Percentiles rank a stretch among this genome's conserved stretches.
phyloP scores from a whole-genome alignment of 37 sponge, comb jelly and placozoan genomes.

The Agelas oroides region DNA sequence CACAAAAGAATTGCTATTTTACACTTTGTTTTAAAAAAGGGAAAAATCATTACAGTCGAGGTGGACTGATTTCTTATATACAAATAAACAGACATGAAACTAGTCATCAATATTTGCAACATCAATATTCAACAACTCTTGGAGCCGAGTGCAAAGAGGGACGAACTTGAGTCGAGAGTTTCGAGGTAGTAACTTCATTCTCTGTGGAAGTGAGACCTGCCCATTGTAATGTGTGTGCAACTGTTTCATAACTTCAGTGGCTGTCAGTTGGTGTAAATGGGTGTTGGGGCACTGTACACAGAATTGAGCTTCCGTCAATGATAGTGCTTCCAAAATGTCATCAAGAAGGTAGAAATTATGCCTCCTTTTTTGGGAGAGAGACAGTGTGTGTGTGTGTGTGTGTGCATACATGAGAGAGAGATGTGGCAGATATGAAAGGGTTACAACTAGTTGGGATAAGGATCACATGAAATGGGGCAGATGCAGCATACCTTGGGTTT shows the following conservation, averaged over 20 bases:
- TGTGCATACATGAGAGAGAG: no score
- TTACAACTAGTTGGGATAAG: no score
- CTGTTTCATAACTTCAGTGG: constrained; percentile 34
- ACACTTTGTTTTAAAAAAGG: no score
- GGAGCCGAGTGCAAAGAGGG: constrained; percentile 51
- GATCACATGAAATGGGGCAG: no score
- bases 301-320: constrained; percentile 32
- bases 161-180: constrained; percentile 47
- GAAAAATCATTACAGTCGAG: no score
- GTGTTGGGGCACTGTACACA: not conserved
- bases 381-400: not conserved
- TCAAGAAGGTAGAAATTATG: constrained; percentile 80
- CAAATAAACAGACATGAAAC: no score
- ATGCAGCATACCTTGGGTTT: constrained; percentile 41
- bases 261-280: constrained; percentile 28
- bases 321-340: constrained; percentile 29
- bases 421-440: no score
- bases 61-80: no score
- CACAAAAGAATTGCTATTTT: no score
- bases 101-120: constrained; percentile 63
- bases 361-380: constrained; percentile 19
- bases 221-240: constrained; percentile 1
- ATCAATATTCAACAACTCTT: constrained; percentile 42
- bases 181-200: constrained; percentile 17
- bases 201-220: not conserved